Percentiles rank a stretch among this genome's conserved stretches.
Evolutionary conservation across 2,888 invertebrate genomes (phyloP).

Genomic region (Lochmaea crataegi): DNA sequence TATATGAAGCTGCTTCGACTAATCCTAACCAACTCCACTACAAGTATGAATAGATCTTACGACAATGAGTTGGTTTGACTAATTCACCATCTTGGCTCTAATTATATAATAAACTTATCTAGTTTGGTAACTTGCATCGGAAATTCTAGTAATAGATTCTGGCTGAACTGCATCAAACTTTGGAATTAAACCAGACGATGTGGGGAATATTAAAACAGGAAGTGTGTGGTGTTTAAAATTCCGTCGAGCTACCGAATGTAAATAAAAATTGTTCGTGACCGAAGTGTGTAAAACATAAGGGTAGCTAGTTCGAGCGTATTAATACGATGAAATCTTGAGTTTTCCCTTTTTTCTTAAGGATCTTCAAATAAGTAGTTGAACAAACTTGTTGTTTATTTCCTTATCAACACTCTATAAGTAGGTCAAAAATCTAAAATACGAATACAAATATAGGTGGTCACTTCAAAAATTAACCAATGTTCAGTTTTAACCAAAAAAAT

Average conservation of each 20-base stretch:
- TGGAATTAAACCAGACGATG: background rate
- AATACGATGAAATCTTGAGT: conserved; percentile 1
- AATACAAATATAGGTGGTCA: no score
- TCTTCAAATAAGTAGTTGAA: background rate
- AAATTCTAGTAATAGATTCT: background rate
- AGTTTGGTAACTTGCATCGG: background rate
- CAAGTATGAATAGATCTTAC: no score
- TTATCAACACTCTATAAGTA: no score
- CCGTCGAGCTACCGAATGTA: background rate
- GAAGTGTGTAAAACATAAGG: conserved; percentile 5
- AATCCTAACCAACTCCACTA: no score
- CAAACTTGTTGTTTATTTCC: background rate
- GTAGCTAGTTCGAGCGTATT: background rate
- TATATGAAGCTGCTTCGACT: no score
- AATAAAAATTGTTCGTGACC: conserved; percentile 13
- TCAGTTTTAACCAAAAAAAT: no score
- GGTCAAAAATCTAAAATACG: no score
- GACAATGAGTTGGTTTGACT: no score
- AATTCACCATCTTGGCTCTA: no score
- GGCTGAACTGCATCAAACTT: background rate
- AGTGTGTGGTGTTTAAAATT: conserved; percentile 10
- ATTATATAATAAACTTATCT: no score
- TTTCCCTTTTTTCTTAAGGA: background rate
- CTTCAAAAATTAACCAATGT: no score
- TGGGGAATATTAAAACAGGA: background rate